Evolutionary conservation across 1,140 invertebrate species (phyloP), one percentile per base, ranked within the genome.

Genomic region (Diprion similis): DNA sequence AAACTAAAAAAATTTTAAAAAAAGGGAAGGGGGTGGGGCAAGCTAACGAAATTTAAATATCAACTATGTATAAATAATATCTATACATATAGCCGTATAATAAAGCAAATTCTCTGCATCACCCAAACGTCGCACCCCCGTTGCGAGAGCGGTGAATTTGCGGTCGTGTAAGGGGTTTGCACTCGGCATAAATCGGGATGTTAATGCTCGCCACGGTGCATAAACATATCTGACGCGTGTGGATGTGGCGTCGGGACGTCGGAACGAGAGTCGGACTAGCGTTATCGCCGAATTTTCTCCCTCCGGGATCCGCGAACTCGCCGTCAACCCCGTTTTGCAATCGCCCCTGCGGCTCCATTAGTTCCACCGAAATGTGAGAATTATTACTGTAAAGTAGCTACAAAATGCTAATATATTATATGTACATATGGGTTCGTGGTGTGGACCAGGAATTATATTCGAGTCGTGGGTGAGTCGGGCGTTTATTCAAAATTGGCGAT

Each of bases 211-310:
- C 79, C 78, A 9, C 51, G 78, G 79, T 84, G 82, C 84, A 86
- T 84, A 86, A 86, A 86, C 84, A 86, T 85, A 83, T 84, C 84
- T 83, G 83, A 83, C 80, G 83, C 80, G 76, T 80, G 82, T 83
- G 46, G 82, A 77, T 83, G 80, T 85, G 84, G 80, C 81, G 83
- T 82, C 76, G 74, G 15, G 13, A 37, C 24, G 24, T 6, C 24
- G 24, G 24, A 37, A 37, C 24, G 24, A 37, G 24, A n/a, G n/a
- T n/a, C n/a, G n/a, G n/a, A n/a, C n/a, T 37, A 1, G 24, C 24
- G 24, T 37, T 37, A 37, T 37, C 24, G 24, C 24, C 24, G 24
- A 37, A 37, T 37, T 37, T 37, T 37, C 24, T 37, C 24, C 24
- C 24, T 37, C 24, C 24, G 24, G 24, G 65, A 68, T 48, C 37